Evolutionary conservation across 1,140 invertebrate species (phyloP), one percentile per base, ranked within the genome.

Genomic region (Megalopta genalis): DNA sequence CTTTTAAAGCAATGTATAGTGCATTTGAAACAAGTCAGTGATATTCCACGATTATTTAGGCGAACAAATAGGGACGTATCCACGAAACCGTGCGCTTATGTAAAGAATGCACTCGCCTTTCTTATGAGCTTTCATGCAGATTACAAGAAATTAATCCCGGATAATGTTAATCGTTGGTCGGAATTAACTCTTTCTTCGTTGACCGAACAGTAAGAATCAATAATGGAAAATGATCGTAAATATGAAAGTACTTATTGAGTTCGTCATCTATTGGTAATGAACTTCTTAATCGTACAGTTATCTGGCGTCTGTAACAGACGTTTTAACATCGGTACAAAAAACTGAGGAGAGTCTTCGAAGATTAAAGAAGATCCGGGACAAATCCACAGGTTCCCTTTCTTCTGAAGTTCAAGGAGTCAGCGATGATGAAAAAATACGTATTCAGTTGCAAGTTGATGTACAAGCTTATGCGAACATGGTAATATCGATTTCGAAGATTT

Each of bases 401-500:
- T 92, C 93, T 9, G 93, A 93, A 81, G 87, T 75, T 76, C 79
- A 92, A 91, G 93, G 95, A 90, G 92, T 95, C 23, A 95, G 94
- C 14, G 98, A 99, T 90, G 98, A 99, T 92, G 97, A 98, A 90
- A 99, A 99, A 93, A 99, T 99, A 90, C 94, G 98, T 63, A 93
- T 96, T 76, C 98, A 99, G 91, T 93, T 99, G 23, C 95, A 96
- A 83, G 95, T 98, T 14, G 98, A 99, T 94, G 97, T 99, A 10
- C 91, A 95, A 32, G 93, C 92, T 42, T 96, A 95, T 86, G 84
- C 86, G 27, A 82, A 86, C 72, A 90, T 88, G 85, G 91, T 93
- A 87, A 52, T 14, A 46, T 39, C 23, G 52, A 46, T 27, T 54
- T 0, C 6, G 1, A 42, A n/a, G 25, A 54, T 42, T 42, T 9